Evolutionary conservation across 35 echinoderm and acorn worm species (phyloP), one percentile per base, ranked within the genome.

Genomic region (Eucidaris tribuloides): DNA sequence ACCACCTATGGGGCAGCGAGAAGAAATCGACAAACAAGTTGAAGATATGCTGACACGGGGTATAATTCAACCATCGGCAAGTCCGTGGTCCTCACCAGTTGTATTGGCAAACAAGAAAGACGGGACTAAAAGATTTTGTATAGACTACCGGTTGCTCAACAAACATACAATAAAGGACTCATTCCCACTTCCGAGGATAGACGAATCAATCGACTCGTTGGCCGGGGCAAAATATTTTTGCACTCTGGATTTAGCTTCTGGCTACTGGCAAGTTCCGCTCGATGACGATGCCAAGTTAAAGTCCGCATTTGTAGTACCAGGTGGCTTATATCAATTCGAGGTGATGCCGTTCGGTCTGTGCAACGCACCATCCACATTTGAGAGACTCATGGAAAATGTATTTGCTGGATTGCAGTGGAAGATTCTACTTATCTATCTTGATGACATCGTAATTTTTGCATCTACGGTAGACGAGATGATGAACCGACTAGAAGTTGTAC

Each of bases 131-230:
- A 33, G 49, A 19, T 81, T 81, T 41, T 93, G 91, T 45, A 43
- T 94, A 3, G 91, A 94, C 30, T 94, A 94, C 82, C 34, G 86
- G 22, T 80, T 84, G 17, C 23, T 94, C 1, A 94, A n/a, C n/a
- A n/a, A n/a, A n/a, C n/a, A n/a, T n/a, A n/a, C n/a, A n/a, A n/a
- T n/a, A n/a, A n/a, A n/a, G n/a, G n/a, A n/a, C n/a, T n/a, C n/a
- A n/a, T n/a, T n/a, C n/a, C n/a, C n/a, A n/a, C n/a, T n/a, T n/a
- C n/a, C n/a, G n/a, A n/a, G n/a, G 1, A 91, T 96, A 5, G 82
- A 77, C 45, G 93, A 91, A 20, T 77, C 77, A 15, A 62, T 90
- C 4, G 93, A 96, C 70, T 20, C 82, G 2, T 43, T 91, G 0
- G 58, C 79, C 19, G 88, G 93, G 14, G 82, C 93, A 0, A 22